These are phyloP conservation scores for Luscinia megarhynchos DNA, from an alignment of 2,797 vertebrate genomes.

Conservation along the genomic window DNA sequence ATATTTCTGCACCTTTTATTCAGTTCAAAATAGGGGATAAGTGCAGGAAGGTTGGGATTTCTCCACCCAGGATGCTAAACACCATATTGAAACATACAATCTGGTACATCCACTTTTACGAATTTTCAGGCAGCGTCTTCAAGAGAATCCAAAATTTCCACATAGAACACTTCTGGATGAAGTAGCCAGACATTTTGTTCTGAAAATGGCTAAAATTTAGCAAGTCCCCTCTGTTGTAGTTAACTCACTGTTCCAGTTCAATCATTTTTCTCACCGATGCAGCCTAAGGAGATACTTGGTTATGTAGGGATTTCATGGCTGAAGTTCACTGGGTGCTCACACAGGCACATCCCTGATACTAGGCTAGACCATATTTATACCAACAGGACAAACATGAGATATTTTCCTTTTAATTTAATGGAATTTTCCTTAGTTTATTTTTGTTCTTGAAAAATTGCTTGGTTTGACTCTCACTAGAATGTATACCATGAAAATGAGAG, in stretches of 20 bases:
- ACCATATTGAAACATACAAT: background rate
- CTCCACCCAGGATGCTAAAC: background rate
- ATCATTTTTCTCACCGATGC: background rate
- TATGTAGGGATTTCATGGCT: background rate
- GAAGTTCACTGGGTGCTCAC: background rate
- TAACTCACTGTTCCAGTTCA: background rate
- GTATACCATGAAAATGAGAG: background rate
- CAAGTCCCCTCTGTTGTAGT: background rate
- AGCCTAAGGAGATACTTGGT: background rate
- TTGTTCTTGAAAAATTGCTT: background rate
- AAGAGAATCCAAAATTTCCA: background rate
- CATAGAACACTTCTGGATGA: background rate
- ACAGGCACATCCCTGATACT: background rate
- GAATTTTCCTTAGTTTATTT: background rate
- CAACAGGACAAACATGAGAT: background rate
- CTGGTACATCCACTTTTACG: background rate
- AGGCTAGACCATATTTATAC: background rate
- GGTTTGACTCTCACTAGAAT: background rate
- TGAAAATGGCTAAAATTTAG: background rate
- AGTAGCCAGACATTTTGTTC: background rate
- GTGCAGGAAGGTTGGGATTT: background rate
- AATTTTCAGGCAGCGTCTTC: background rate
- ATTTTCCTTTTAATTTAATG: background rate
- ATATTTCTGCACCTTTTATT: background rate
- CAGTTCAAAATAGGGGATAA: background rate